phyloP scores from a whole-genome alignment of 2,888 invertebrate genomes.

The Eupithecia centaureata region DNA sequence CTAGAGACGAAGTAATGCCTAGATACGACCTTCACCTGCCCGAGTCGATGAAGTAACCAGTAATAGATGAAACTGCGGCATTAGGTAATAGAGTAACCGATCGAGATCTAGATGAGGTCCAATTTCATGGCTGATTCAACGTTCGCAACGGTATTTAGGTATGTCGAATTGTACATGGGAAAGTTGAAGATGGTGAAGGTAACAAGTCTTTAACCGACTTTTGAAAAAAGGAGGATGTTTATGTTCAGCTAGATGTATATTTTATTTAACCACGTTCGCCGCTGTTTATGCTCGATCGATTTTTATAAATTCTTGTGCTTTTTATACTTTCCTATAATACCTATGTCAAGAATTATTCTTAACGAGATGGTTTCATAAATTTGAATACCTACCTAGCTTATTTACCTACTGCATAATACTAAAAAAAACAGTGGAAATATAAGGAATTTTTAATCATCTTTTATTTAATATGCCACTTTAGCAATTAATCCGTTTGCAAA shows the following conservation, averaged over 20 bases:
- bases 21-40: conserved; percentile 51
- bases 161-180: conserved; percentile 6
- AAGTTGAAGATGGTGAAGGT: conserved; percentile 6
- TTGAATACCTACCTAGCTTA: too few species aligned
- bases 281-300: too few species aligned
- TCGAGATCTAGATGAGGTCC: conserved; percentile 47
- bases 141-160: conserved; percentile 36
- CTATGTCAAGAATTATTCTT: too few species aligned
- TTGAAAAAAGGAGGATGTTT: not conserved
- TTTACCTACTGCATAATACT: too few species aligned
- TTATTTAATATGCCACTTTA: too few species aligned
- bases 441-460: too few species aligned
- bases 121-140: conserved; percentile 47
- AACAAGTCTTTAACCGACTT: not conserved
- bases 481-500: too few species aligned
- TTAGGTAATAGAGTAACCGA: conserved; percentile 59
- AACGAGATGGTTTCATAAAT: too few species aligned
- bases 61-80: conserved; percentile 51
- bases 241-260: not conserved
- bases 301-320: too few species aligned
- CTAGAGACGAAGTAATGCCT: not conserved
- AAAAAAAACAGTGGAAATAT: too few species aligned
- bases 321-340: too few species aligned
- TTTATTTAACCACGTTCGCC: not conserved
- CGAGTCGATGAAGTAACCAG: conserved; percentile 56